Conservation (phyloP, 2,113 vertebrate genomes). For the Protobothrops flavoviridis region DNA sequence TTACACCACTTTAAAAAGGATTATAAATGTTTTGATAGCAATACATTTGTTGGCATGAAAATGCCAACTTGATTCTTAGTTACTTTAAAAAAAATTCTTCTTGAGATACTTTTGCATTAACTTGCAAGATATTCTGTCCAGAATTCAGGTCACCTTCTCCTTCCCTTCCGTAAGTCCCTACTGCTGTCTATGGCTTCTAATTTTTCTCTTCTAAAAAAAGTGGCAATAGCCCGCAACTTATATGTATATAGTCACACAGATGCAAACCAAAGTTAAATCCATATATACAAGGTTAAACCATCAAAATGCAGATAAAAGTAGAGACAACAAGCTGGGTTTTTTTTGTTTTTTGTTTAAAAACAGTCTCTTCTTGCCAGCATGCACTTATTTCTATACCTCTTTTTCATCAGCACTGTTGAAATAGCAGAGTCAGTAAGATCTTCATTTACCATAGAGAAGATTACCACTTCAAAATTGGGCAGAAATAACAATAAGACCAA, state of each 20-base stretch:
- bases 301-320: neutral
- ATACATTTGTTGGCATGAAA: neutral
- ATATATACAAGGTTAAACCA: neutral
- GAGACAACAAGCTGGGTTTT: neutral
- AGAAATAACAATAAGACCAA: neutral
- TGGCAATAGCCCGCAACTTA: neutral
- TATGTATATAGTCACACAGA: neutral
- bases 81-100: neutral
- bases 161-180: neutral
- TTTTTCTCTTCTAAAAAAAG: neutral
- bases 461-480: neutral
- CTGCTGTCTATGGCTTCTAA: neutral
- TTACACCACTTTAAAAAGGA: conserved; percentile 17
- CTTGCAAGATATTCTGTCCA: neutral
- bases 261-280: neutral
- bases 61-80: neutral
- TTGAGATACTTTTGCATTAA: neutral
- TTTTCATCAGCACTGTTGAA: neutral
- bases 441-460: neutral
- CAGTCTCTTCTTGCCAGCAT: neutral
- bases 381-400: neutral
- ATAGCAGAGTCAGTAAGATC: neutral
- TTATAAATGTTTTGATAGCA: conserved; percentile 33
- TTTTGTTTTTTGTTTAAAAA: too few relatives aligned
- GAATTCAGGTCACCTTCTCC: neutral